A percentile compares a stretch with the other conserved stretches of the same genome.
These are phyloP conservation scores for Varanus komodoensis DNA, from an alignment of 2,113 vertebrate genomes.

Conservation along the genomic window DNA sequence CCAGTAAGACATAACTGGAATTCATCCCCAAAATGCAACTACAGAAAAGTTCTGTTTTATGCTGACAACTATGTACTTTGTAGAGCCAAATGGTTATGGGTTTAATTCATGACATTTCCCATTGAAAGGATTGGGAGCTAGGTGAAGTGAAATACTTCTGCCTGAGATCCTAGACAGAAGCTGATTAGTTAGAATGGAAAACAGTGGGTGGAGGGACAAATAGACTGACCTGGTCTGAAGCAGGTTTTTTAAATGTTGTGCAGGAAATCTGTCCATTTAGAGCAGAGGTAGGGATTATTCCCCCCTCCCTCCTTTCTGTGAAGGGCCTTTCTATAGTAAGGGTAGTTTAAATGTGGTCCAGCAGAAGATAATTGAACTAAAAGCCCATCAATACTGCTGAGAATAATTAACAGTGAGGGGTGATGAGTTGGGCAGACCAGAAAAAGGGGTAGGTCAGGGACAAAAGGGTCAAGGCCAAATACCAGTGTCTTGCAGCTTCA, in stretches of 20 bases:
- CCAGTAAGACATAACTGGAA: background rate
- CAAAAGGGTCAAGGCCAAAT: too few species aligned
- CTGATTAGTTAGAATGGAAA: background rate
- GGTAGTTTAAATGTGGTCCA: background rate
- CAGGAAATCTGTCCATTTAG: background rate
- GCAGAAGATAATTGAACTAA: too few species aligned
- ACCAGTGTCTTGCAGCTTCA: too few species aligned
- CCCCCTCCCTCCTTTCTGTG: background rate
- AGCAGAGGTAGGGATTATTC: background rate
- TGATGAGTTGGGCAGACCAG: too few species aligned
- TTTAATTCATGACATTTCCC: background rate
- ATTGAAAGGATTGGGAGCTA: background rate
- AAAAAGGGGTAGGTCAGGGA: too few species aligned
- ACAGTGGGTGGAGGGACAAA: background rate
- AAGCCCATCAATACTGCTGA: too few species aligned
- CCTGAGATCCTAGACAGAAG: background rate
- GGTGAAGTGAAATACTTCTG: background rate
- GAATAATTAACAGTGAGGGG: too few species aligned
- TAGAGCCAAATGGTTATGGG: background rate
- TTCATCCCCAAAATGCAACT: background rate
- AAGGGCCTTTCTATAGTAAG: background rate
- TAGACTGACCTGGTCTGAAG: background rate
- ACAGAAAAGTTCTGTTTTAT: background rate
- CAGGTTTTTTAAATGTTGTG: background rate
- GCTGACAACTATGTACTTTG: background rate